Percentiles rank a stretch among this genome's conserved stretches.
Evolutionary conservation across 2,797 vertebrate species (phyloP).

Genomic region (Acestrorhynchus altus): DNA sequence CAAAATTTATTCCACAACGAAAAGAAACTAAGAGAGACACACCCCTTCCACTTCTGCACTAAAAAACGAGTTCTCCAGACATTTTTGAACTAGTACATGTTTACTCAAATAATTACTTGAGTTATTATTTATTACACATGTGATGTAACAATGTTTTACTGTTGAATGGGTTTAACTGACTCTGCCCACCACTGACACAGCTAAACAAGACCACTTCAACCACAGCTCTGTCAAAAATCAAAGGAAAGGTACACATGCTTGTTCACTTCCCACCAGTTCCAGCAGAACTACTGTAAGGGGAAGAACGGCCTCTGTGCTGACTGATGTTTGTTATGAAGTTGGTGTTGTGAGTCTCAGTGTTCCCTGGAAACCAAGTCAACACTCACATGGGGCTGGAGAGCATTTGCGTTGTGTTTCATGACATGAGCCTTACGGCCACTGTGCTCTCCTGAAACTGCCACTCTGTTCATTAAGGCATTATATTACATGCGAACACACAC

Average conservation of each 20-base stretch:
- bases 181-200: not conserved
- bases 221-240: slow-evolving; percentile 17
- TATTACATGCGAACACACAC: slow-evolving; percentile 9
- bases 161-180: not conserved
- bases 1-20: not conserved
- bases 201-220: slow-evolving; percentile 12
- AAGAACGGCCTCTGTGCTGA: slow-evolving; percentile 59
- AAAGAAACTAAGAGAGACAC: too few relatives aligned
- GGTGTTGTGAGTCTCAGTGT: slow-evolving; percentile 67
- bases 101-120: not conserved
- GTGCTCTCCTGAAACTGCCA: slow-evolving; percentile 48
- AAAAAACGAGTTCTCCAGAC: not conserved
- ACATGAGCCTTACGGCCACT: slow-evolving; percentile 67
- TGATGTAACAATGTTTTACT: not conserved
- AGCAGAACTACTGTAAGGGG: slow-evolving; percentile 54
- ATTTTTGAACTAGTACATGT: not conserved
- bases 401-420: slow-evolving; percentile 68
- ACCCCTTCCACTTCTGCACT: too few relatives aligned
- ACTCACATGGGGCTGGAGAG: slow-evolving; percentile 70
- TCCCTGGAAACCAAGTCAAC: slow-evolving; percentile 74
- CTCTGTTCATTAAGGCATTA: slow-evolving; percentile 30
- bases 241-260: slow-evolving; percentile 19
- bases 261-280: slow-evolving; percentile 35
- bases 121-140: not conserved
- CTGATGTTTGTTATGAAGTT: slow-evolving; percentile 76